These are phyloP conservation scores for Oedothorax gibbosus DNA, from an alignment of 1,140 invertebrate species.

Conservation along the genomic window DNA sequence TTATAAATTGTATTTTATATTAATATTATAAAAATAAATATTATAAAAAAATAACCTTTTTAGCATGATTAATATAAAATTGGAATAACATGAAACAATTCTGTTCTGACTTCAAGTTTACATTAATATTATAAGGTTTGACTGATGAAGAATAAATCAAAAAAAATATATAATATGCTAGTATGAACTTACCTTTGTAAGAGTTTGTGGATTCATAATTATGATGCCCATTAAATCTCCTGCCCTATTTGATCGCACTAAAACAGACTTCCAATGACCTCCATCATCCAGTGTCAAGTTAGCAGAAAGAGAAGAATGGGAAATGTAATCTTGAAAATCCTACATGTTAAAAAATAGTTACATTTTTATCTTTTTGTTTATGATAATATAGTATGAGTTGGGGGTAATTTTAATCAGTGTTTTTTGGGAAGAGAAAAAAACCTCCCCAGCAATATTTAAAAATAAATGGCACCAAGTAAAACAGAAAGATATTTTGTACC, in stretches of 20 bases:
- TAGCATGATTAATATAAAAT: too few species aligned
- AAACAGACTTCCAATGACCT: slow-evolving; percentile 85
- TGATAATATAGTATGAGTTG: too few species aligned
- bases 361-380: not conserved
- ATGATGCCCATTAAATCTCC: slow-evolving; percentile 86
- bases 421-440: too few species aligned
- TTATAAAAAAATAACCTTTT: too few species aligned
- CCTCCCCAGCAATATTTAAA: not conserved
- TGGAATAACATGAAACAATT: not conserved
- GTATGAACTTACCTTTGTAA: slow-evolving; percentile 69
- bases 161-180: not conserved
- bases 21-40: too few species aligned
- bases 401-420: too few species aligned
- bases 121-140: too few species aligned
- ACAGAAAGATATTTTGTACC: too few species aligned
- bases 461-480: too few species aligned
- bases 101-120: not conserved
- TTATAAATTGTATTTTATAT: too few species aligned
- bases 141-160: too few species aligned
- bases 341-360: not conserved
- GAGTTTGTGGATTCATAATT: slow-evolving; percentile 74
- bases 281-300: slow-evolving; percentile 74
- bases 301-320: slow-evolving; percentile 44
- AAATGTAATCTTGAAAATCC: slow-evolving; percentile 63
- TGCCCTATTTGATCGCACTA: slow-evolving; percentile 76